Base-by-base conservation (phyloP, 1,140 invertebrate genomes). In the Dreissena polymorpha region DNA sequence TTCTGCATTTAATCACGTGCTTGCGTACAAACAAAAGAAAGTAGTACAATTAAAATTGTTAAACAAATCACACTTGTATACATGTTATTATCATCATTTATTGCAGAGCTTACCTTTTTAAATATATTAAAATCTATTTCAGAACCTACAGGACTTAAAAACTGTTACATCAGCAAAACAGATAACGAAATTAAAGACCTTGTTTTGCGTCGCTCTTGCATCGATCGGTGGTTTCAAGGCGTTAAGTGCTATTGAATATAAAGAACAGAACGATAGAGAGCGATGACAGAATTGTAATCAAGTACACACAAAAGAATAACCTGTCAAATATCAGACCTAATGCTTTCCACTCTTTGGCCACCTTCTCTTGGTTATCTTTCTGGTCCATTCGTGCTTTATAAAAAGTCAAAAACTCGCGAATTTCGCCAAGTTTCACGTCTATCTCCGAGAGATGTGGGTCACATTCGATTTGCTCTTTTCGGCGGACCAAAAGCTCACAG, bases 241-340 rank as follows among this genome's bases (percentile, higher is more conserved):
- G 8, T 39, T 55, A 77, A 0, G 39, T 27, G 8, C 63, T 49
- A 25, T 25, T 57, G 49, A 88, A 88, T 50, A 91, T 89, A 57
- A 90, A 87, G 8, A 90, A 89, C 80, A 93, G 86, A 55, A 93
- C 89, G 18, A 91, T 89, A 25, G 88, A 87, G 77, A 93, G 76
- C 10, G 93, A 93, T 13, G 91, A 89, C n/a, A 92, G 87, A 55
- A 93, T 92, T 23, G 91, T 90, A 27, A 89, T 85, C 21, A 93
- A 67, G 76, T 93, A 93, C 25, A 92, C 81, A 68, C 92, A 87
- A 86, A 93, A 93, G 72, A 93, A 93, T 25, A 93, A 89, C 67
- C 93, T 79, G 85, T 93, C 93, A 75, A 93, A 89, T 51, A 93
- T 90, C 10, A 93, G 85, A 0, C 92, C 92, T 8, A 93, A 85